These are phyloP conservation scores for Lutraria rhynchaena DNA, from an alignment of 1,140 invertebrate genomes.

Conservation along the genomic window DNA sequence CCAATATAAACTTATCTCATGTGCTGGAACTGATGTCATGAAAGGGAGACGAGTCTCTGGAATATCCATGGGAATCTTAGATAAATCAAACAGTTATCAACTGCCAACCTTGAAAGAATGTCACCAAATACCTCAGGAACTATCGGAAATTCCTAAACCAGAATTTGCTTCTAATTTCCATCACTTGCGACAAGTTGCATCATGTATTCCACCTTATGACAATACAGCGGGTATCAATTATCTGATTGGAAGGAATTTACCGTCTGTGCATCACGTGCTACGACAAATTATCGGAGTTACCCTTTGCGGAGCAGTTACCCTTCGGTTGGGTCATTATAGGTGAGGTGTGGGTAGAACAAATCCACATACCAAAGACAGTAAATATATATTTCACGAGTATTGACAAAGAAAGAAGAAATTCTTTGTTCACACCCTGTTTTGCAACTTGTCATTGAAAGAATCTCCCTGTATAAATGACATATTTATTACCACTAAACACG, in stretches of 20 bases:
- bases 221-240: slow-evolving; percentile 1
- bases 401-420: slow-evolving; percentile 14
- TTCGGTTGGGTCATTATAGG: slow-evolving; percentile 61
- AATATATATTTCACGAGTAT: slow-evolving; percentile 49
- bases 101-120: slow-evolving; percentile 53
- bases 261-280: slow-evolving; percentile 50
- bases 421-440: slow-evolving; percentile 37
- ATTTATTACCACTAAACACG: slow-evolving; percentile 3
- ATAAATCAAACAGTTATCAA: not conserved
- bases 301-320: slow-evolving; percentile 49
- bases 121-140: slow-evolving; percentile 48
- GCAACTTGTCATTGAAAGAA: not conserved
- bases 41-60: not conserved
- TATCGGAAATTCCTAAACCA: slow-evolving; percentile 39
- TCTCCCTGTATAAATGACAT: no score
- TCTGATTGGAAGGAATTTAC: slow-evolving; percentile 52
- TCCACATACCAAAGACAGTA: slow-evolving; percentile 26
- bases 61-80: not conserved
- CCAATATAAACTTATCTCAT: slow-evolving; percentile 5
- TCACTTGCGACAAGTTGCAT: not conserved
- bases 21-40: slow-evolving; percentile 1
- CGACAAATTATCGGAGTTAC: slow-evolving; percentile 44
- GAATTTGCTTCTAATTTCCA: slow-evolving; percentile 9
- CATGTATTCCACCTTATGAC: slow-evolving; percentile 5
- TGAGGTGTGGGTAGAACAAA: slow-evolving; percentile 49